Evolutionary conservation across 1,140 invertebrate genomes (phyloP).

Genomic region (Epicauta chinensis): DNA sequence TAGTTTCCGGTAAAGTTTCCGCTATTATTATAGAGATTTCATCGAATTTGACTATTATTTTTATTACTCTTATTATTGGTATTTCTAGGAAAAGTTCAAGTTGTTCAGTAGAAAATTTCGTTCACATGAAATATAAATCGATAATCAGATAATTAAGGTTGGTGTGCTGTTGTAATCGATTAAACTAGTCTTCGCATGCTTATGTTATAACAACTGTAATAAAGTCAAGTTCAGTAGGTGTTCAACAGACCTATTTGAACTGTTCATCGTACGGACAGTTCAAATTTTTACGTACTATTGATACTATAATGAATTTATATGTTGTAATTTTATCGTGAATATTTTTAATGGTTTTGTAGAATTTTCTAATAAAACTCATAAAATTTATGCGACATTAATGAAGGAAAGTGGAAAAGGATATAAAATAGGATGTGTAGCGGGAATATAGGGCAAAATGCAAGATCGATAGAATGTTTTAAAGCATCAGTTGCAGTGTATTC

Average conservation of each 20-base stretch:
- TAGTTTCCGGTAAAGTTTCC: too few relatives aligned
- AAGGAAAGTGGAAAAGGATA: neutral
- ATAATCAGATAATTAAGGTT: slow-evolving; percentile 13
- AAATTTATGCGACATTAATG: neutral
- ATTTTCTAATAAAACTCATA: too few relatives aligned
- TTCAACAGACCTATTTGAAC: slow-evolving; percentile 1
- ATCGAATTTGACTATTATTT: too few relatives aligned
- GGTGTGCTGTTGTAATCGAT: slow-evolving; percentile 7
- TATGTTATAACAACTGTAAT: neutral
- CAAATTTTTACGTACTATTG: too few relatives aligned
- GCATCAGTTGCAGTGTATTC: neutral
- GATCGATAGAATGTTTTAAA: slow-evolving; percentile 19
- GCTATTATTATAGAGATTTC: too few relatives aligned
- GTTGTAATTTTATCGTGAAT: too few relatives aligned
- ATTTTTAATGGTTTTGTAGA: too few relatives aligned
- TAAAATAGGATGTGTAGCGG: neutral
- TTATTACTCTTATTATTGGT: too few relatives aligned
- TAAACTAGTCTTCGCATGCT: slow-evolving; percentile 16
- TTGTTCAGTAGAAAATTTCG: too few relatives aligned
- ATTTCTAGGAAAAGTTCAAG: too few relatives aligned
- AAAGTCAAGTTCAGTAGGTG: slow-evolving; percentile 14
- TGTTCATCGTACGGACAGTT: too few relatives aligned
- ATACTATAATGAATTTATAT: too few relatives aligned
- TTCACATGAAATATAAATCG: slow-evolving; percentile 1
- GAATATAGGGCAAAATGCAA: slow-evolving; percentile 23